A percentile compares a stretch with the other conserved stretches of the same genome.
phyloP scores from a whole-genome alignment of 2,797 vertebrate species.

The Anolis apletophallus region DNA sequence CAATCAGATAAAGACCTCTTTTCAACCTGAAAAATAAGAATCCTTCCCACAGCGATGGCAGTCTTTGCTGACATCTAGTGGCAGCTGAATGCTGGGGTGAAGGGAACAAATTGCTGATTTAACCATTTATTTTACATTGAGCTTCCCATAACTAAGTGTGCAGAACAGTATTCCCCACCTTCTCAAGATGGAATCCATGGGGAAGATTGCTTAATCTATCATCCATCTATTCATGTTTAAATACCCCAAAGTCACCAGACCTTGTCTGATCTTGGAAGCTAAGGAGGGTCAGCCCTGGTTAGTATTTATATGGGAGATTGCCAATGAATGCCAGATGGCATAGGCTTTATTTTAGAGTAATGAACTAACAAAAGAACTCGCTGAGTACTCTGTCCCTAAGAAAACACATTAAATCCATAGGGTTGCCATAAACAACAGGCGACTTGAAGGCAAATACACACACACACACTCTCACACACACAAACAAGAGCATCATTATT shows the following conservation, averaged over 20 bases:
- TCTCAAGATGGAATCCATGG: background rate
- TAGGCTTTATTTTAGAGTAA: too few species aligned
- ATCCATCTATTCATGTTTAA: background rate
- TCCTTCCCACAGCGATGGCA: background rate
- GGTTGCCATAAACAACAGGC: background rate
- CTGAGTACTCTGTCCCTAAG: too few species aligned
- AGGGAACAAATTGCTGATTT: background rate
- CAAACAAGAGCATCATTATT: background rate
- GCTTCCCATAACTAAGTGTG: background rate
- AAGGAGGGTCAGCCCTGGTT: too few species aligned
- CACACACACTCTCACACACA: too few species aligned
- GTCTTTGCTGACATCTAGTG: constrained; percentile 79
- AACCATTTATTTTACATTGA: background rate
- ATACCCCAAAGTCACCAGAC: too few species aligned
- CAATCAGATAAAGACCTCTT: background rate
- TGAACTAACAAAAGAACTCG: too few species aligned
- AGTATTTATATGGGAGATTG: too few species aligned
- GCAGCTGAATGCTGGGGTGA: background rate
- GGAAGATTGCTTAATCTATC: background rate
- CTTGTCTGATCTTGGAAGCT: too few species aligned
- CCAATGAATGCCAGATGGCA: too few species aligned
- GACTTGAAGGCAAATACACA: background rate
- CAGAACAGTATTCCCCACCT: background rate
- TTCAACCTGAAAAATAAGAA: background rate
- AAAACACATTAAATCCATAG: too few species aligned